Conservation (phyloP, 2,797 vertebrate species). For the Sebastes oblongus region DNA sequence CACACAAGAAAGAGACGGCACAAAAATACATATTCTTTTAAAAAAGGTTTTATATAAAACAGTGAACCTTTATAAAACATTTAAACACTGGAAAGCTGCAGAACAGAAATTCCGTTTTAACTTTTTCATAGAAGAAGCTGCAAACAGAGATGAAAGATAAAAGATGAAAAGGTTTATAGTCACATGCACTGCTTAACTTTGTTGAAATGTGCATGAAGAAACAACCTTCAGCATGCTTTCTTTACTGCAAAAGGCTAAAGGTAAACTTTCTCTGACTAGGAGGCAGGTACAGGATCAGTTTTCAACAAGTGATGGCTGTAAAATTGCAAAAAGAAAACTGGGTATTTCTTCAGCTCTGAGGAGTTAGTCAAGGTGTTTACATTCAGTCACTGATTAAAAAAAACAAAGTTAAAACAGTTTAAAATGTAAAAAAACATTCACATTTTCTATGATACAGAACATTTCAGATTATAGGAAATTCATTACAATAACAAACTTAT, state of each 20-base stretch:
- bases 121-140: neutral
- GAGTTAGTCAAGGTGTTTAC: neutral
- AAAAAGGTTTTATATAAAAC: slow-evolving; percentile 5
- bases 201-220: neutral
- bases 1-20: neutral
- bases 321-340: neutral
- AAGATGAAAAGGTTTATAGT: neutral
- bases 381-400: neutral
- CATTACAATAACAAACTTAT: neutral
- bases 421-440: neutral
- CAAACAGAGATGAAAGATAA: neutral
- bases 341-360: neutral
- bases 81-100: neutral
- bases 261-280: neutral
- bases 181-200: neutral
- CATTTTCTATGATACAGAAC: neutral
- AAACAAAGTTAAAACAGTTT: neutral
- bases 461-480: neutral
- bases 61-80: neutral
- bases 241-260: neutral
- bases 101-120: neutral
- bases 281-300: no score
- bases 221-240: neutral
- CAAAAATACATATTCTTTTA: neutral
- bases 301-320: neutral